Percentiles rank a stretch among this genome's conserved stretches.
These are phyloP conservation scores for Antitype chi DNA, from an alignment of 2,888 invertebrate genomes.

Conservation along the genomic window DNA sequence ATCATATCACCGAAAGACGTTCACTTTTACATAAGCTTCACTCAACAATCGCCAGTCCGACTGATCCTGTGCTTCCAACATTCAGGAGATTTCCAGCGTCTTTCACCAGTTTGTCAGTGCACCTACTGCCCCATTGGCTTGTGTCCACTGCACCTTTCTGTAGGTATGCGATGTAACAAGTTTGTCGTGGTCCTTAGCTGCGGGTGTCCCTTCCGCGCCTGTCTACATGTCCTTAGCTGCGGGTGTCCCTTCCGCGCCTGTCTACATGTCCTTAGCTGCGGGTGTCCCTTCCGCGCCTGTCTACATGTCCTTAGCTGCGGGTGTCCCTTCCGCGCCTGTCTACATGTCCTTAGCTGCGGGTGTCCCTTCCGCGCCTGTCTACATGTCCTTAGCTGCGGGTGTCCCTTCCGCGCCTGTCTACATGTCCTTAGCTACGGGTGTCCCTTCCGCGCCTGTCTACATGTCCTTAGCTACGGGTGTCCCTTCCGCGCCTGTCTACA, in stretches of 20 bases:
- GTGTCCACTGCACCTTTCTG: not conserved
- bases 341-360: no score
- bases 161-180: not conserved
- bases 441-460: no score
- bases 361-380: not conserved
- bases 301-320: no score
- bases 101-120: not conserved
- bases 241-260: not conserved
- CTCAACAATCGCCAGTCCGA: not conserved
- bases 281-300: not conserved
- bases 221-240: no score
- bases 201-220: not conserved
- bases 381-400: no score
- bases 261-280: no score
- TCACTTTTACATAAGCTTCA: not conserved
- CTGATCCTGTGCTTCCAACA: not conserved
- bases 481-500: no score
- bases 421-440: not conserved
- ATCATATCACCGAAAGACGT: no score
- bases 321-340: not conserved
- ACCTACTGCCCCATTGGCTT: not conserved
- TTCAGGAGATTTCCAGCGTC: not conserved
- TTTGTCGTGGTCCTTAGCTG: not conserved
- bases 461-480: not conserved
- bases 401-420: not conserved